Base-by-base conservation (phyloP, 2,888 invertebrate species). In the Bedellia somnulentella region DNA sequence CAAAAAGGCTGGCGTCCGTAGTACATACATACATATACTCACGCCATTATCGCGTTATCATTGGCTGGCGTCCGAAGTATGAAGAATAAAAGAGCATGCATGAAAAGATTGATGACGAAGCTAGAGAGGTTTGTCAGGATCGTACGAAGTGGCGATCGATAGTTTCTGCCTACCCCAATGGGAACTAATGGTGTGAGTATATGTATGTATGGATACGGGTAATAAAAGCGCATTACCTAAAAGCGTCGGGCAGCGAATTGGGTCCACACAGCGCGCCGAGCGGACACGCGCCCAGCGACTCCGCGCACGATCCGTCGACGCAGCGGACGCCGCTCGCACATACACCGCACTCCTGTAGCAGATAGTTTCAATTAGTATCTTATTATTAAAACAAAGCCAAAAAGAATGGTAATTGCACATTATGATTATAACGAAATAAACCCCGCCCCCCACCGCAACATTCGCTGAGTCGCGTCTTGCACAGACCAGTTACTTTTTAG, bases 321-420 rank as follows among this genome's bases (percentile, higher is more conserved):
- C 67, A 82, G 42, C 89, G 90, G 53, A 89, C 83, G 61, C 28
- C 80, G 60, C 31, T 78, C 63, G 58, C 78, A 57, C 92, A 92
- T n/a, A 80, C 78, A 5, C 85, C 83, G 46, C 89, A 88, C 13
- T 82, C 83, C 3, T 80, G 58, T 6, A 9, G 9, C 18, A 18
- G 5, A 18, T 18, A 18, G n/a, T n/a, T n/a, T n/a, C n/a, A n/a
- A n/a, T n/a, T n/a, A n/a, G n/a, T n/a, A n/a, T n/a, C n/a, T n/a
- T n/a, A n/a, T n/a, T n/a, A n/a, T n/a, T n/a, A n/a, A n/a, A n/a
- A 18, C 18, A 18, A 18, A 18, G 8, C 18, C 5, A 18, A 18
- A 18, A 18, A 18, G 18, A 18, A 18, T 18, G 18, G 18, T 18
- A 18, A 18, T 18, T 18, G 18, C 10, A 10, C 8, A 18, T 18